Evolutionary conservation across 64 coral and sea anemone species (phyloP).

Genomic region (Montipora efflorescens): DNA sequence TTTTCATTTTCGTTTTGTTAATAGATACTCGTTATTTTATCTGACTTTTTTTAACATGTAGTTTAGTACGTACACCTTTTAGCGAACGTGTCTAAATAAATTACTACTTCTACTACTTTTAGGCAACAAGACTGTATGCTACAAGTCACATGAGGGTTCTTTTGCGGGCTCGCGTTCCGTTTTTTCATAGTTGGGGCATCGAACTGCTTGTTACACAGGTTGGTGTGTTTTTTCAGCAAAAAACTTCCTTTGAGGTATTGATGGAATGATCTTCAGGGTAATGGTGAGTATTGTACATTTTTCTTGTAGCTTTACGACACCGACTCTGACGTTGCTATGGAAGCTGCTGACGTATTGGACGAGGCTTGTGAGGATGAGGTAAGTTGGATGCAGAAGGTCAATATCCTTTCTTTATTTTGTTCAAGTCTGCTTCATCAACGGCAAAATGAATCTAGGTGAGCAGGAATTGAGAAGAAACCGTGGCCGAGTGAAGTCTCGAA

Average conservation of each 20-base stretch:
- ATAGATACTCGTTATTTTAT: too few relatives aligned
- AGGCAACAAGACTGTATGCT: conserved; percentile 87
- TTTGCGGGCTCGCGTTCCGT: conserved; percentile 86
- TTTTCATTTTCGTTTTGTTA: too few relatives aligned
- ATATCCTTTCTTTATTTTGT: too few relatives aligned
- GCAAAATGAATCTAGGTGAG: too few relatives aligned
- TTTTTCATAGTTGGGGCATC: conserved; percentile 98
- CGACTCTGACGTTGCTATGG: conserved; percentile 76
- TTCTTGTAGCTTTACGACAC: conserved; percentile 92
- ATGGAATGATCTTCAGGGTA: not conserved
- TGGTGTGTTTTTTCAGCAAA: not conserved
- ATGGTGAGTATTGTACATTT: not conserved
- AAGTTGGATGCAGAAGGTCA: not conserved
- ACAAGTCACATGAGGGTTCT: conserved; percentile 94
- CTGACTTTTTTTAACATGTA: too few relatives aligned
- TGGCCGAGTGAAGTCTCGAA: too few relatives aligned
- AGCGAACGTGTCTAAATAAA: too few relatives aligned
- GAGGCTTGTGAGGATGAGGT: conserved; percentile 99
- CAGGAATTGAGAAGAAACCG: too few relatives aligned
- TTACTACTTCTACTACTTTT: not conserved
- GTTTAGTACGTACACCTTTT: too few relatives aligned
- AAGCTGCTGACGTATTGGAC: conserved; percentile 95
- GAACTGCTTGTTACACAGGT: conserved; percentile 97
- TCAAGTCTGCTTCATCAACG: too few relatives aligned
- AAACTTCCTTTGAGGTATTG: not conserved